These are phyloP conservation scores for Drosophila yakuba DNA, from an alignment of 1,140 invertebrate species.

Conservation along the genomic window DNA sequence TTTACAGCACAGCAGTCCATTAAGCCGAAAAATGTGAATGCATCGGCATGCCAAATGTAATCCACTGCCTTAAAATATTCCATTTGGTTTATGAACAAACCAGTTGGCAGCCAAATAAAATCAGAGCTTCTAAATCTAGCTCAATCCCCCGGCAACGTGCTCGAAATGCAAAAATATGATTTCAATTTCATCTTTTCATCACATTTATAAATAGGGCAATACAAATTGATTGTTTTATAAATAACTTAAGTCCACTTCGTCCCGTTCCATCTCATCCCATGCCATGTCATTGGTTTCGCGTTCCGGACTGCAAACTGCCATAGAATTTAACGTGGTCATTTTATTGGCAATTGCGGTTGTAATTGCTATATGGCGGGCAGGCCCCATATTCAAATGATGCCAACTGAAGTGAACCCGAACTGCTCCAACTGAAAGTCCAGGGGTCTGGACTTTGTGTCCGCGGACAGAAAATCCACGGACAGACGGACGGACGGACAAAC, in stretches of 20 bases:
- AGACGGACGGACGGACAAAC: background rate
- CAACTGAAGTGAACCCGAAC: conserved; percentile 27
- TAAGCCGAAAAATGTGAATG: too few relatives aligned
- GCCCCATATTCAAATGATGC: conserved; percentile 12
- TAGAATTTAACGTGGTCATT: conserved; percentile 72
- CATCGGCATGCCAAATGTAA: background rate
- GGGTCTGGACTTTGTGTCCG: background rate
- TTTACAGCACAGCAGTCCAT: too few relatives aligned
- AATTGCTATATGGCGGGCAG: conserved; percentile 65
- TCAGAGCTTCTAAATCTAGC: background rate
- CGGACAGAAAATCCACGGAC: conserved; percentile 12
- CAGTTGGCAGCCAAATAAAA: background rate
- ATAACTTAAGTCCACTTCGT: conserved; percentile 2
- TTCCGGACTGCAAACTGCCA: conserved; percentile 41
- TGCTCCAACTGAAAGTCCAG: background rate
- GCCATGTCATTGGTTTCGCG: background rate
- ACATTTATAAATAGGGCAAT: background rate
- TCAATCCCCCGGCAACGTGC: background rate
- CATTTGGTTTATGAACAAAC: background rate
- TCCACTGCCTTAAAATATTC: background rate
- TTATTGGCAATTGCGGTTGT: conserved; percentile 79
- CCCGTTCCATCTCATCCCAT: background rate
- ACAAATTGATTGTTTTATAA: conserved; percentile 9
- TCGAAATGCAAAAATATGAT: background rate
- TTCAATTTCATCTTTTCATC: conserved; percentile 1